Conservation (phyloP, 2,113 vertebrate species). For the Gallinago media region DNA sequence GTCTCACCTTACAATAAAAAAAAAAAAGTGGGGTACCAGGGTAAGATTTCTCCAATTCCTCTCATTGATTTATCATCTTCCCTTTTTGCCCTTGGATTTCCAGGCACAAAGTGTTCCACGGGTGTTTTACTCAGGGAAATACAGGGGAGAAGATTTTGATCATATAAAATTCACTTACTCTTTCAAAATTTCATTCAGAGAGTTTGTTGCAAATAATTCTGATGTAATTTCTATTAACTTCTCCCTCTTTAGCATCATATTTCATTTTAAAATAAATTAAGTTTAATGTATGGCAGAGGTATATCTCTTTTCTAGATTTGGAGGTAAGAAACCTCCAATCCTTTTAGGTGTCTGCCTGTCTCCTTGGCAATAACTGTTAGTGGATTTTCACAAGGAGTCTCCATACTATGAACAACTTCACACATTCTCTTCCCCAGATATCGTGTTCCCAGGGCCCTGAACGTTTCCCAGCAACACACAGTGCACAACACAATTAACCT, state of each 20-base stretch:
- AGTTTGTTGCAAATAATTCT: not conserved
- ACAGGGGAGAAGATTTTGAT: not conserved
- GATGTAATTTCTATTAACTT: not conserved
- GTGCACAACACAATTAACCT: not conserved
- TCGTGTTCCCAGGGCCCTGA: rapidly evolving
- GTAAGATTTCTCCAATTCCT: not conserved
- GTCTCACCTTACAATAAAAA: not conserved
- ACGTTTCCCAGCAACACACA: not conserved
- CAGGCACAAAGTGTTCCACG: not conserved
- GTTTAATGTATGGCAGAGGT: not conserved
- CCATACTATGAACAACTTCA: not conserved
- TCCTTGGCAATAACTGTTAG: not conserved
- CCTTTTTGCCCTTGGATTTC: not conserved
- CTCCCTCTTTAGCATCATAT: not conserved
- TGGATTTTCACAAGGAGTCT: not conserved
- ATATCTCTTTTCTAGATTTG: not conserved
- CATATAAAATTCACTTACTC: not conserved
- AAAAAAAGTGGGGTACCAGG: no score
- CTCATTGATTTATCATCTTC: not conserved
- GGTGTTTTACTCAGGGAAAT: not conserved
- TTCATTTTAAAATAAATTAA: not conserved
- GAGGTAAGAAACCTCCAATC: not conserved
- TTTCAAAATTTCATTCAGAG: not conserved
- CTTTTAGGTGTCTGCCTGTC: not conserved
- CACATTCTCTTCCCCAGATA: not conserved